Base-by-base conservation (phyloP, 2,797 vertebrate genomes). In the Alcedo atthis region DNA sequence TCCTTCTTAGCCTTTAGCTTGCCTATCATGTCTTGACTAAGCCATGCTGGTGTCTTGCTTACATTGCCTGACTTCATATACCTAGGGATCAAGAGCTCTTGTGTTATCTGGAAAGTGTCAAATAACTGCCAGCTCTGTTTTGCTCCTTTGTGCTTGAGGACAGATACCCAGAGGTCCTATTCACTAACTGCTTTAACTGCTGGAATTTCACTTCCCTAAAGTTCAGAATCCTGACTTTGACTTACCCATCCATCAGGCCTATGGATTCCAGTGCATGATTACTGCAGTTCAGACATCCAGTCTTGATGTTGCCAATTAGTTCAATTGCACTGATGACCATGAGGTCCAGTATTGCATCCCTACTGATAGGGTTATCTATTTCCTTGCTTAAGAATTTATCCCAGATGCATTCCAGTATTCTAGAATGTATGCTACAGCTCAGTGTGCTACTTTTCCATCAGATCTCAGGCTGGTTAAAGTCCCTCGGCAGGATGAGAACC, bases 11-110 rank as follows among this genome's bases (percentile, higher is more conserved):
- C 19, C 20, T 45, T 45, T 19, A 45, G 43, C 10, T 45, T 45
- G 43, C 18, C 43, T 20, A 45, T 18, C 43, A 45, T 18, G 43
- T 45, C 19, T 45, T 20, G 20, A 45, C 18, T 21, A 18, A 45
- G 43, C 9, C 6, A 12, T 68, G 32, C 15, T 8, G 8, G 8
- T 30, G 9, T 68, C 25, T 81, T 58, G 57, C 13, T 33, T 21
- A 42, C 46, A 18, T 75, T 75, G 15, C 30, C 21, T 64, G 17
- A 11, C 51, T 58, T 51, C 21, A 57, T 54, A 40, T 2, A 54
- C 5, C 6, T 49, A n/a, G 10, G 15, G 3, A 54, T 6, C 0
- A 0, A 58, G n/a, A 63, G 18, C 5, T 70, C 5, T 58, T 80
- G 21, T 3, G 7, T 9, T 45, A 16, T 40, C 7, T 45, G 45